Evolutionary conservation across 2,113 vertebrate genomes (phyloP).

Genomic region (Rutilus rutilus): DNA sequence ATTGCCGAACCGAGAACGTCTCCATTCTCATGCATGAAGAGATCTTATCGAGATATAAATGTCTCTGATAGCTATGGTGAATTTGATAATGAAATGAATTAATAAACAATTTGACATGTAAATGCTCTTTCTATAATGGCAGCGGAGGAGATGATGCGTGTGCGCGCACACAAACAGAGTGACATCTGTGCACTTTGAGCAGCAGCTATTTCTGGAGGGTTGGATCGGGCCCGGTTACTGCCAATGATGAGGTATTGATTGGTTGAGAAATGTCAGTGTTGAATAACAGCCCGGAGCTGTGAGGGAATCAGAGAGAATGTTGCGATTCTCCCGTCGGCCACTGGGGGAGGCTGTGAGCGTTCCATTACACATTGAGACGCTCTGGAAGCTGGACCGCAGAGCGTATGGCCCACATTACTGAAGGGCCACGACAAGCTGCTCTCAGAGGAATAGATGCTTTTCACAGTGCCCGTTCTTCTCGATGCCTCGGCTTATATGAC

Average conservation of each 20-base stretch:
- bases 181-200: slow-evolving; percentile 59
- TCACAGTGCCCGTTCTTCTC: slow-evolving; percentile 1
- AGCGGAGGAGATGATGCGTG: slow-evolving; percentile 29
- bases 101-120: slow-evolving; percentile 61
- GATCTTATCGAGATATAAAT: slow-evolving; percentile 63
- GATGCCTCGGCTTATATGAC: background rate
- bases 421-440: slow-evolving; percentile 19
- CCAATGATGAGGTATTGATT: slow-evolving; percentile 69
- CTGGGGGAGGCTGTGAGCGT: slow-evolving; percentile 61
- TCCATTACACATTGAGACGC: background rate
- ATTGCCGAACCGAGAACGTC: slow-evolving; percentile 41
- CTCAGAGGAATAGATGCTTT: slow-evolving; percentile 23
- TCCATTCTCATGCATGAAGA: slow-evolving; percentile 54
- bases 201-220: slow-evolving; percentile 61
- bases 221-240: slow-evolving; percentile 60
- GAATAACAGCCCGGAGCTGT: slow-evolving; percentile 63
- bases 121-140: slow-evolving; percentile 50
- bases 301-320: slow-evolving; percentile 41
- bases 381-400: background rate
- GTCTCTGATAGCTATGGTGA: slow-evolving; percentile 54
- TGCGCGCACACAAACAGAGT: slow-evolving; percentile 37
- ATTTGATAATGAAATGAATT: slow-evolving; percentile 59
- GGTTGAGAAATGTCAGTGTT: slow-evolving; percentile 67
- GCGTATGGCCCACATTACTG: slow-evolving; percentile 16
- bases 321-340: slow-evolving; percentile 38